A percentile compares a stretch with the other conserved stretches of the same genome.
Conservation (phyloP, 2,797 vertebrate species). For the Pangasius mekongensis region DNA sequence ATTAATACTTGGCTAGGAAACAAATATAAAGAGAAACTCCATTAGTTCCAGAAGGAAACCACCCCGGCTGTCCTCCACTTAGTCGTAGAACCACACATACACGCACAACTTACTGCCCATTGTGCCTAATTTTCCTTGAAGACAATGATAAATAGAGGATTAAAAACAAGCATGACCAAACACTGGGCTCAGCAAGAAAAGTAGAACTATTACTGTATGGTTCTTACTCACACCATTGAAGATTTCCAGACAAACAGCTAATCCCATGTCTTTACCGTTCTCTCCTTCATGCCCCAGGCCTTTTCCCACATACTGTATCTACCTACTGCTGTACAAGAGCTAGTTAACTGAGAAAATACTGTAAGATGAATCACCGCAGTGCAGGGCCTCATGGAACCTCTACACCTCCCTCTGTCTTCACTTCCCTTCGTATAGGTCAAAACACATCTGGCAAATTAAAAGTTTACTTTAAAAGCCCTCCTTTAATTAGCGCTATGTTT, state of each 20-base stretch:
- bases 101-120: neutral
- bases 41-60: neutral
- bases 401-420: slow-evolving; percentile 63
- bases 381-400: slow-evolving; percentile 50
- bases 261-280: neutral
- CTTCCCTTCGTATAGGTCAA: slow-evolving; percentile 70
- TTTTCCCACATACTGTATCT: slow-evolving; percentile 23
- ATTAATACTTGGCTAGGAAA: neutral
- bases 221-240: neutral
- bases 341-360: slow-evolving; percentile 40
- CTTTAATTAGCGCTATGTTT: slow-evolving; percentile 77
- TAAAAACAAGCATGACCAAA: neutral
- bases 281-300: slow-evolving; percentile 3
- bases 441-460: slow-evolving; percentile 77
- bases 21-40: neutral
- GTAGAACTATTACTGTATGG: neutral
- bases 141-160: neutral
- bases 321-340: slow-evolving; percentile 33
- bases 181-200: neutral
- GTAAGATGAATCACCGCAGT: slow-evolving; percentile 35
- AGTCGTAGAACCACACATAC: neutral
- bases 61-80: neutral
- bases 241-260: slow-evolving; percentile 28
- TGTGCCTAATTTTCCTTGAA: neutral
- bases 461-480: slow-evolving; percentile 73